Evolutionary conservation across 2,113 vertebrate species (phyloP).

Genomic region (Macquaria australasica): DNA sequence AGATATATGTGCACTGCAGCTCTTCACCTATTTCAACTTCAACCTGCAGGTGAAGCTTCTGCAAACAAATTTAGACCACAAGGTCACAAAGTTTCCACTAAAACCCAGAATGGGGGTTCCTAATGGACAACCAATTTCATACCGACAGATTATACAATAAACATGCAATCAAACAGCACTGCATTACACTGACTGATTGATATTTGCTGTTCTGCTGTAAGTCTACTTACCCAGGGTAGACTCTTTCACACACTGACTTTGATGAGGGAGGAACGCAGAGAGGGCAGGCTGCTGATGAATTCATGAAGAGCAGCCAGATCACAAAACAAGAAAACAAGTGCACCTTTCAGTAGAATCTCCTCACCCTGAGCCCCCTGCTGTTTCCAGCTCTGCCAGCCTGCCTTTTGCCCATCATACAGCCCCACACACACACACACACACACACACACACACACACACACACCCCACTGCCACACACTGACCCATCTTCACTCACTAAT

Average conservation of each 20-base stretch:
- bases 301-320: slow-evolving; percentile 21
- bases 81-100: too few relatives aligned
- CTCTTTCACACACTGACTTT: slow-evolving; percentile 13
- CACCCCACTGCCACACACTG: slow-evolving; percentile 3
- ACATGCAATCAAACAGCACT: background rate
- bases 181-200: background rate
- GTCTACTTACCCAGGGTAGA: background rate
- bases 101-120: too few relatives aligned
- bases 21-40: too few relatives aligned
- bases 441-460: background rate
- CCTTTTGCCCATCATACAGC: slow-evolving; percentile 38
- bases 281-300: slow-evolving; percentile 19
- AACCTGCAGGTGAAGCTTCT: too few relatives aligned
- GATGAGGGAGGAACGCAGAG: background rate
- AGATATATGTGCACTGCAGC: too few relatives aligned
- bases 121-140: too few relatives aligned
- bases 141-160: background rate
- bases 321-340: slow-evolving; percentile 5
- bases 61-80: too few relatives aligned
- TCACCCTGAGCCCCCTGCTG: slow-evolving; percentile 28
- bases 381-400: slow-evolving; percentile 50
- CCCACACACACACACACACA: background rate
- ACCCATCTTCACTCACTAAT: slow-evolving; percentile 18
- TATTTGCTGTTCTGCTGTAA: background rate
- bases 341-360: slow-evolving; percentile 31